Percentiles rank a stretch among this genome's conserved stretches.
phyloP scores from a whole-genome alignment of 2,113 vertebrate species.

The Thermophis baileyi region DNA sequence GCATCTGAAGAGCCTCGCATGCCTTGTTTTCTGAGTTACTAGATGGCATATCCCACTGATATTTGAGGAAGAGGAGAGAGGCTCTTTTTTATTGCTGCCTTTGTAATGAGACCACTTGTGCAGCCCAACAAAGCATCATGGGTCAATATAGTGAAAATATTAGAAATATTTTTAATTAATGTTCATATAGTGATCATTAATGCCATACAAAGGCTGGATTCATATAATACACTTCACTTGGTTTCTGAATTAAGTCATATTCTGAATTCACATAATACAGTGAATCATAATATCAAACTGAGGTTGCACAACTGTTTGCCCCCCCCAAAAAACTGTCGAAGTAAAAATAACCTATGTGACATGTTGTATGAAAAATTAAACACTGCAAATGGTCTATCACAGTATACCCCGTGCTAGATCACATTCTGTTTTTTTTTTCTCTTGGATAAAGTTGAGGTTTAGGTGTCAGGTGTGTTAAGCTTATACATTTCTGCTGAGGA shows the following conservation, averaged over 20 bases:
- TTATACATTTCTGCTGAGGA: background rate
- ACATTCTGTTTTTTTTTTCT: background rate
- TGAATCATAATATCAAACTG: background rate
- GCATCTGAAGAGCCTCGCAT: background rate
- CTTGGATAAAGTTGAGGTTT: background rate
- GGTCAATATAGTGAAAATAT: background rate
- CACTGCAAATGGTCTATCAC: background rate
- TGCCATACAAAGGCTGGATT: background rate
- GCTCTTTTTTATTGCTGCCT: background rate
- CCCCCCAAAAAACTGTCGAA: background rate
- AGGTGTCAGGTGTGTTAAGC: background rate
- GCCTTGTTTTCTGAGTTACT: background rate
- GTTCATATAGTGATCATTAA: background rate
- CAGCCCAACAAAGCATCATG: background rate
- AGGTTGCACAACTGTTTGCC: background rate
- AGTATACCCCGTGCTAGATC: background rate
- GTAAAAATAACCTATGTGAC: background rate
- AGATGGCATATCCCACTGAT: background rate
- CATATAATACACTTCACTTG: background rate
- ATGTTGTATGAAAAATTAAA: background rate
- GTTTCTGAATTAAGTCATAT: background rate
- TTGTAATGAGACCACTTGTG: background rate
- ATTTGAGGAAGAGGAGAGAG: background rate
- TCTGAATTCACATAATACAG: background rate
- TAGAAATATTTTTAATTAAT: background rate